These are phyloP conservation scores for Macaria notata DNA, from an alignment of 2,888 invertebrate species.

Conservation along the genomic window DNA sequence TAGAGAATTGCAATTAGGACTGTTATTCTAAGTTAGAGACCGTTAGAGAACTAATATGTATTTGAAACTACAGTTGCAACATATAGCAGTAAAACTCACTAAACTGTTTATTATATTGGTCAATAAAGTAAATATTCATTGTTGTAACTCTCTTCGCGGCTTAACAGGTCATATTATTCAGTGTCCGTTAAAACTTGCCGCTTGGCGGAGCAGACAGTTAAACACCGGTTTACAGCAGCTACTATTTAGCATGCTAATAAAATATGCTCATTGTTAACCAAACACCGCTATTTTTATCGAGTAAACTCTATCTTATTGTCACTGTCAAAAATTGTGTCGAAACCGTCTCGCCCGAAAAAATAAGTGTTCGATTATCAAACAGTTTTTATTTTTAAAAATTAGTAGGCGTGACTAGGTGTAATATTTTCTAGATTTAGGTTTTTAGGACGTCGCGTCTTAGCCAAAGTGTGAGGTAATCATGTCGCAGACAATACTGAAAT, in stretches of 20 bases:
- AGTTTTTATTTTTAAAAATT: constrained; percentile 14
- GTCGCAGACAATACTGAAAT: constrained; percentile 17
- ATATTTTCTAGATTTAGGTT: constrained; percentile 21
- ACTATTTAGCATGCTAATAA: constrained; percentile 39
- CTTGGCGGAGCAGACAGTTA: constrained; percentile 62
- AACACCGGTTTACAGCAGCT: constrained; percentile 58
- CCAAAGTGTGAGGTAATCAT: constrained; percentile 22
- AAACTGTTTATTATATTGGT: constrained; percentile 5
- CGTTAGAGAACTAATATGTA: too few relatives aligned
- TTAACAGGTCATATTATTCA: constrained; percentile 42
- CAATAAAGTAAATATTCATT: constrained; percentile 12
- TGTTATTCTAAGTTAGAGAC: too few relatives aligned
- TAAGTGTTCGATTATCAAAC: constrained; percentile 14
- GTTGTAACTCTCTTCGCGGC: constrained; percentile 35
- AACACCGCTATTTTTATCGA: constrained; percentile 27
- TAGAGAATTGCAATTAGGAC: not conserved
- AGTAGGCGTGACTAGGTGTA: constrained; percentile 17
- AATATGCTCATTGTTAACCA: constrained; percentile 42
- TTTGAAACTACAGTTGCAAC: too few relatives aligned
- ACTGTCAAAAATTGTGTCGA: constrained; percentile 1
- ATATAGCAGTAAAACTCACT: too few relatives aligned
- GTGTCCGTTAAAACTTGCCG: constrained; percentile 57
- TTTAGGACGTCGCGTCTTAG: constrained; percentile 21
- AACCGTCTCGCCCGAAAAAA: constrained; percentile 4
- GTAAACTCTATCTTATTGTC: constrained; percentile 3